Conservation (phyloP, 2,113 vertebrate genomes). For the Gallinago media region DNA sequence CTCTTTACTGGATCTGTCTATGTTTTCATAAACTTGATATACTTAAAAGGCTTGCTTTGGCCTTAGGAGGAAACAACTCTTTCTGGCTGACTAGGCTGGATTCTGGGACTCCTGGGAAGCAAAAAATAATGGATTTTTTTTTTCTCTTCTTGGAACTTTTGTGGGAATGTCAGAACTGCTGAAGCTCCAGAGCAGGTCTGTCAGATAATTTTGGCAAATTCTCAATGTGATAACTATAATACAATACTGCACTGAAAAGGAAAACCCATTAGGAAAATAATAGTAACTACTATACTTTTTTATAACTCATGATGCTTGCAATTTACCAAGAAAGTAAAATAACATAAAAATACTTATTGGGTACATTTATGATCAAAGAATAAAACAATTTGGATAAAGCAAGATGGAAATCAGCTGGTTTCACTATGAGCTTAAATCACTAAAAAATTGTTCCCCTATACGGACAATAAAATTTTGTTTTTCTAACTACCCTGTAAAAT, state of each 20-base stretch:
- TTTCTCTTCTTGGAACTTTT: neutral
- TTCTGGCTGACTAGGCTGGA: neutral
- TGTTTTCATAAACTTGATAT: neutral
- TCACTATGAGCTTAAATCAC: neutral
- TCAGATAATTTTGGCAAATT: slow-evolving; percentile 9
- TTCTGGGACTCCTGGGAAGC: neutral
- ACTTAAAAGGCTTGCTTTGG: neutral
- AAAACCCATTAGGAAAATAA: neutral
- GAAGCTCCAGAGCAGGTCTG: neutral
- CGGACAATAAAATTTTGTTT: slow-evolving; percentile 5
- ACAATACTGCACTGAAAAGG: neutral
- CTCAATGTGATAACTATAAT: neutral
- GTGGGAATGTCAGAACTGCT: neutral
- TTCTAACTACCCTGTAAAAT: neutral
- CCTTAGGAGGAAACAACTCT: neutral
- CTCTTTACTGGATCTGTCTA: neutral
- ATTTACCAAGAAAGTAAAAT: neutral
- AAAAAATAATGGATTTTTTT: neutral
- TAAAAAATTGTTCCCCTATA: neutral
- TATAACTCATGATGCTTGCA: neutral
- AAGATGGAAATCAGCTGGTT: neutral
- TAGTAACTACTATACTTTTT: neutral
- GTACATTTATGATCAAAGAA: neutral
- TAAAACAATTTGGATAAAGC: neutral
- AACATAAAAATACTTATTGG: neutral